These are phyloP conservation scores for Pristionchus pacificus DNA, from an alignment of 1,140 invertebrate genomes.

Conservation along the genomic window DNA sequence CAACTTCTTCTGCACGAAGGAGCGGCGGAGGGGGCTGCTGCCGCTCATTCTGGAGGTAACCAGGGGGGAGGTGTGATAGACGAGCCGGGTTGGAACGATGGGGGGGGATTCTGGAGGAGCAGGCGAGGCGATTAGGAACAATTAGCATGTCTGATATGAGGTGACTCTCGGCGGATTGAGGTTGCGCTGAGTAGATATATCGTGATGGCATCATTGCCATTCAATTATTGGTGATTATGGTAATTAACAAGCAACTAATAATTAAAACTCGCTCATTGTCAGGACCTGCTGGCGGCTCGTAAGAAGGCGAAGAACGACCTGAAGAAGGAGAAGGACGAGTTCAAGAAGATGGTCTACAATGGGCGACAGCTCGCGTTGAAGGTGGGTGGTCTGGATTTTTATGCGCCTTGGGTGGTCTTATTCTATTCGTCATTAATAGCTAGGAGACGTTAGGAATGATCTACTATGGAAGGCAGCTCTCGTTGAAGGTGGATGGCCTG, in stretches of 20 bases:
- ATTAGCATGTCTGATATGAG: too few species aligned
- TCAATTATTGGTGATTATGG: too few species aligned
- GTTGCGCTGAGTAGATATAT: too few species aligned
- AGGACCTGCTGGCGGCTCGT: constrained; percentile 62
- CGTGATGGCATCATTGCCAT: too few species aligned
- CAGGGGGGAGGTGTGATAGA: too few species aligned
- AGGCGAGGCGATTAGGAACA: too few species aligned
- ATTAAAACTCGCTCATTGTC: background rate
- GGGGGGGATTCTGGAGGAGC: too few species aligned
- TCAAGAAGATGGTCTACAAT: constrained; percentile 55
- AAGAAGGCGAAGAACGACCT: constrained; percentile 67
- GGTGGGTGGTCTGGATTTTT: constrained; percentile 69
- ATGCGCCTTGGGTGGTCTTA: too few species aligned
- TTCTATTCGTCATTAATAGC: too few species aligned
- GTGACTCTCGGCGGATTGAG: too few species aligned
- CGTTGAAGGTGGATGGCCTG: constrained; percentile 81
- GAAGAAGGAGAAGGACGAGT: constrained; percentile 53
- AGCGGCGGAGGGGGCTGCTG: constrained; percentile 77
- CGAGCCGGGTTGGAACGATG: too few species aligned
- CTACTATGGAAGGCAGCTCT: constrained; percentile 72
- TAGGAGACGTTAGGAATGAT: too few species aligned
- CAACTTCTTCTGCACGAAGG: constrained; percentile 82
- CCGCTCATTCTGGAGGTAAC: constrained; percentile 91
- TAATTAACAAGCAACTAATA: background rate
- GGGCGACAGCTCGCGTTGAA: constrained; percentile 87